These are phyloP conservation scores for Arvicanthis niloticus DNA, from an alignment of 2,113 vertebrate genomes.

Conservation along the genomic window DNA sequence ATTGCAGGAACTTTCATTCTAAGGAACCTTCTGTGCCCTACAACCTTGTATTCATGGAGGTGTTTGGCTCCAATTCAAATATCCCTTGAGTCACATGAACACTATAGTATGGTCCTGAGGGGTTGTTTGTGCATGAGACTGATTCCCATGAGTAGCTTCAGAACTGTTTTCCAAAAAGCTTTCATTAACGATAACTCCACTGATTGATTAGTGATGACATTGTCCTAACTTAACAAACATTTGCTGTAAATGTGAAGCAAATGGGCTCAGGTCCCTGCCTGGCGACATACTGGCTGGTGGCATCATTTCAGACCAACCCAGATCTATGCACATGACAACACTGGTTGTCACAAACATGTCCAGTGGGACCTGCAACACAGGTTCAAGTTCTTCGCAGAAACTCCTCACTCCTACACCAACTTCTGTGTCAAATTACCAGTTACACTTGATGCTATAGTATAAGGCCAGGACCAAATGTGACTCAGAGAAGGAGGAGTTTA, in stretches of 20 bases:
- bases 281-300: not conserved
- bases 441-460: not conserved
- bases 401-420: not conserved
- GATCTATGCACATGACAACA: too few species aligned
- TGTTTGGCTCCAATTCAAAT: not conserved
- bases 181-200: conserved; percentile 5
- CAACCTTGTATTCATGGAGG: not conserved
- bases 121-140: not conserved
- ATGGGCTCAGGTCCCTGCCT: not conserved
- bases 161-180: conserved; percentile 3
- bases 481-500: not conserved
- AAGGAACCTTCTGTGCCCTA: not conserved
- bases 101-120: not conserved
- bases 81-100: not conserved
- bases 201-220: not conserved
- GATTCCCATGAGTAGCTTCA: not conserved
- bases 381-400: not conserved
- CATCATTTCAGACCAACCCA: not conserved
- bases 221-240: not conserved
- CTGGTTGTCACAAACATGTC: too few species aligned
- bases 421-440: not conserved
- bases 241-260: not conserved
- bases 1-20: not conserved
- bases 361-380: too few species aligned
- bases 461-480: not conserved